A percentile compares a stretch with the other conserved stretches of the same genome.
phyloP scores from a whole-genome alignment of 2,113 vertebrate genomes.

The Paramisgurnus dabryanus region DNA sequence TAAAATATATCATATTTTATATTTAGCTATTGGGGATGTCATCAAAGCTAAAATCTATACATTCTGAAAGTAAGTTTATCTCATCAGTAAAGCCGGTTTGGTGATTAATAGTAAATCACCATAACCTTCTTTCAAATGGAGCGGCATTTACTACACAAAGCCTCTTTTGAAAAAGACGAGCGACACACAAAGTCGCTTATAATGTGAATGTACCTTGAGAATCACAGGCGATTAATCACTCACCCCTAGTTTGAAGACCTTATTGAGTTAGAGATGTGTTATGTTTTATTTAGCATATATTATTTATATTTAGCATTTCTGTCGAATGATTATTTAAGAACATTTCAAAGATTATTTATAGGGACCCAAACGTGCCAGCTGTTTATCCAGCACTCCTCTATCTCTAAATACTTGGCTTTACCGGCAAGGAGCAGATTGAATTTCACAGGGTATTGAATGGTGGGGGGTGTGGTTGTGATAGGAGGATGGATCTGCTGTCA shows the following conservation, averaged over 20 bases:
- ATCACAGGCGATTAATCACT: too few relatives aligned
- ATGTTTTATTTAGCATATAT: slow-evolving; percentile 6
- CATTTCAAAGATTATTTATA: slow-evolving; percentile 4
- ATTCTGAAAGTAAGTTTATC: too few relatives aligned
- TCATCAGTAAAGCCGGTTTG: too few relatives aligned
- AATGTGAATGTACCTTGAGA: too few relatives aligned
- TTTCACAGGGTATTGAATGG: slow-evolving; percentile 51
- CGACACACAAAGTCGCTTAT: too few relatives aligned
- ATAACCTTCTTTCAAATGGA: too few relatives aligned
- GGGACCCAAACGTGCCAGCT: slow-evolving; percentile 22
- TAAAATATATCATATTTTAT: too few relatives aligned
- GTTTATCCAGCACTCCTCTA: slow-evolving; percentile 21
- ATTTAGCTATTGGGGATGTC: too few relatives aligned
- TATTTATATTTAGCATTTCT: slow-evolving; percentile 16
- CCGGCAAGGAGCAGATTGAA: slow-evolving; percentile 23
- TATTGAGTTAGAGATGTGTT: neutral
- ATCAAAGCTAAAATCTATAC: too few relatives aligned
- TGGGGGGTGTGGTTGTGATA: slow-evolving; percentile 52
- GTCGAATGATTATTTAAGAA: neutral
- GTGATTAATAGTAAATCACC: too few relatives aligned
- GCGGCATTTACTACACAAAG: too few relatives aligned
- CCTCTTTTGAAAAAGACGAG: too few relatives aligned
- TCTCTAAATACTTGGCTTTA: slow-evolving; percentile 39
- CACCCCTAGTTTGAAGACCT: neutral
- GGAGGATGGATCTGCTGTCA: slow-evolving; percentile 27